Evolutionary conservation across 1,140 invertebrate genomes (phyloP), one percentile per base, ranked within the genome.

Genomic region (Nephila pilipes): DNA sequence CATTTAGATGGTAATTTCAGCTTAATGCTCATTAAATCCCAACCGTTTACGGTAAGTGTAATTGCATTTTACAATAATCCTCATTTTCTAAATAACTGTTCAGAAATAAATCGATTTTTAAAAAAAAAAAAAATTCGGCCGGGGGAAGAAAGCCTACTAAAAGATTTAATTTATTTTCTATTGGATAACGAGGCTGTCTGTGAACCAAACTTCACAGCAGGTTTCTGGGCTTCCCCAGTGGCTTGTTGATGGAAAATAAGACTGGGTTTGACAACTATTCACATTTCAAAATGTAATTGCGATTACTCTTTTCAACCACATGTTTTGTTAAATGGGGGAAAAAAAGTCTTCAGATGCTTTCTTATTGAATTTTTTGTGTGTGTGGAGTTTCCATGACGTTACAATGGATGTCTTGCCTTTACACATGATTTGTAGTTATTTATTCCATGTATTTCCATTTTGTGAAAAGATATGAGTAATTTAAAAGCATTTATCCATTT

Each of bases 131-230:
- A 36, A n/a, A n/a, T n/a, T n/a, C n/a, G n/a, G 69, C 1, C 3
- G 12, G 14, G 16, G 18, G 29, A 75, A 32, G 3, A 46, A 46
- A 10, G 3, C 29, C 29, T 75, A 32, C 3, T 32, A 75, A 36
- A 18, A 32, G 69, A 75, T 75, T 75, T 32, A 75, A 83, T 83
- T 46, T 32, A 87, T 87, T 57, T 29, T 5, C n/a, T 20, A 54
- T 60, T 60, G 55, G 85, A 87, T 87, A 87, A 87, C 85, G 29
- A 87, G 85, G 55, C n/a, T 87, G 85, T 87, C 85, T 36, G 10
- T 2, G 38, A 57, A 57, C 5, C 60, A 57, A 60, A 38, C 58
- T 16, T 60, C 85, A 16, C 85, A 60, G 85, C 58, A 36, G 55
- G 85, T 60, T 20, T 16, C 32, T 36, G 1, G 18, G 85, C 55